Base-by-base conservation (phyloP, 2,113 vertebrate genomes). In the Phyllostomus hastatus region DNA sequence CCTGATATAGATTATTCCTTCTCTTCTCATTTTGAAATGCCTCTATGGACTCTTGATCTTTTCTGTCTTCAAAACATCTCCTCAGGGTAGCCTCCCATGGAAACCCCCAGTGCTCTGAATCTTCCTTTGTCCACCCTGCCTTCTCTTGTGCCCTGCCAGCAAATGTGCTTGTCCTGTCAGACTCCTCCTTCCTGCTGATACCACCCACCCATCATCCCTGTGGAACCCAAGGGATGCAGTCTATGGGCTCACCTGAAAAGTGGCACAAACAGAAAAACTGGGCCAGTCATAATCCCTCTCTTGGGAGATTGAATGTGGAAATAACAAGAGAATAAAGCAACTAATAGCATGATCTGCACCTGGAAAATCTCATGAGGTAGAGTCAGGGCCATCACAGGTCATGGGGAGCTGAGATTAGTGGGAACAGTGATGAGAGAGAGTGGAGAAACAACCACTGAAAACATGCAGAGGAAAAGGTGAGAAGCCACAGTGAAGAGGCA, bases 71-170 rank as follows among this genome's bases (percentile, higher is more conserved):
- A 66, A 73, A 43, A 41, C 54, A 26, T 24, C 54, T 48, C 48
- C 46, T 11, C 2, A 19, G n/a, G 35, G 66, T 7, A n/a, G 46
- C 31, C 38, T 91, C 33, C 66, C 1, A 28, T 19, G 7, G 50
- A 54, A 52, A 38, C 57, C 7, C 59, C 1, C 22, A 20, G n/a
- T n/a, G 24, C 6, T 16, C 20, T 61, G 41, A 28, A 4, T 0
- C 28, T 41, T 15, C 46, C 72, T 33, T 48, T 31, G 31, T 41
- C 46, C 46, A 38, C 22, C 9, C 20, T 33, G 19, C 22, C 19
- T 4, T 22, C 33, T 41, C 57, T 33, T 1, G 0, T 1, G 4
- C 50, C 24, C 46, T 1, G 0, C 12, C 5, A 0, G 61, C 20
- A 3, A 72, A 28, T 2, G 0, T 26, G 22, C 28, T 66, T 43